Conservation (phyloP, 1,140 invertebrate genomes). For the Neodiprion fabricii region DNA sequence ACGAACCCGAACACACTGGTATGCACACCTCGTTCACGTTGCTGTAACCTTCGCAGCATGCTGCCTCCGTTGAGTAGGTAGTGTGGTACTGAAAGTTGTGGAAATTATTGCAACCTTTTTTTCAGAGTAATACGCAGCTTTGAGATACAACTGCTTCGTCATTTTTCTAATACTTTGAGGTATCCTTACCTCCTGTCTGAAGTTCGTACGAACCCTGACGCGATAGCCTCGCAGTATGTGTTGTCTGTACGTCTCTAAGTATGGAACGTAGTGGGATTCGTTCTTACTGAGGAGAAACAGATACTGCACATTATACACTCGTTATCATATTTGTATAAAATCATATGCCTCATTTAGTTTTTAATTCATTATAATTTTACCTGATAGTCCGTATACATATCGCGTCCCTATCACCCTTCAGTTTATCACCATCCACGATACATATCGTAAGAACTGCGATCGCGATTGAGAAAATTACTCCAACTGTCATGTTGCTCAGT, state of each 20-base stretch:
- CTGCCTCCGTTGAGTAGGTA: constrained; percentile 27
- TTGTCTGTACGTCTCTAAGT: constrained; percentile 30
- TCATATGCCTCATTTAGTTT: too few species aligned
- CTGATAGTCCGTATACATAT: too few species aligned
- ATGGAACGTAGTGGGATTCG: constrained; percentile 20
- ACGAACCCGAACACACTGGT: constrained; percentile 58
- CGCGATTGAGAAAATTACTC: too few species aligned
- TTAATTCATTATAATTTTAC: too few species aligned
- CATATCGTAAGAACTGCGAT: too few species aligned
- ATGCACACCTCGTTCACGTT: constrained; percentile 61
- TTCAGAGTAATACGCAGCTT: neutral
- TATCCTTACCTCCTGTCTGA: constrained; percentile 35
- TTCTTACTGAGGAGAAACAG: constrained; percentile 23
- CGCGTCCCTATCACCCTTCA: too few species aligned
- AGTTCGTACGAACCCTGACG: constrained; percentile 31
- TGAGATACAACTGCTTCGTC: too few species aligned
- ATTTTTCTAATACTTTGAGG: neutral
- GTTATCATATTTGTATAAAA: constrained; percentile 11
- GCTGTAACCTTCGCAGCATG: constrained; percentile 70
- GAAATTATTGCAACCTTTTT: constrained; percentile 17
- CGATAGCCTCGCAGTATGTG: constrained; percentile 18
- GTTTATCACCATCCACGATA: too few species aligned
- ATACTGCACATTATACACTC: constrained; percentile 27
- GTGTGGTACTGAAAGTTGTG: constrained; percentile 28
- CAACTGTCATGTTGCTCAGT: too few species aligned